Percentiles rank a stretch among this genome's conserved stretches.
Conservation (phyloP, 2,797 vertebrate species). For the Hafferia zeledoni region DNA sequence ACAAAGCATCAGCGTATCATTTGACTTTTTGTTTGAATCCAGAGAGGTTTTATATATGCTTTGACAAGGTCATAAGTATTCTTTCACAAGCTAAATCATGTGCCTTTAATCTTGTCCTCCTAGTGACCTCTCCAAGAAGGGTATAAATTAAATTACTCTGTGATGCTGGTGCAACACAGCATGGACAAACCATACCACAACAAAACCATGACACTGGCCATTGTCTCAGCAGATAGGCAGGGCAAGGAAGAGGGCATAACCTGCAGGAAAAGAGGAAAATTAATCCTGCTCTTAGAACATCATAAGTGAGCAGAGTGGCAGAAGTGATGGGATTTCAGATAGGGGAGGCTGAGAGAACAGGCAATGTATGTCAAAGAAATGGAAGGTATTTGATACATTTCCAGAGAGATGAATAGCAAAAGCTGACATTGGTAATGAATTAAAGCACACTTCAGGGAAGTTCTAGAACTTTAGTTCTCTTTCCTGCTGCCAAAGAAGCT, state of each 20-base stretch:
- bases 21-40: not conserved
- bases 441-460: not conserved
- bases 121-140: not conserved
- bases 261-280: not conserved
- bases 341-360: not conserved
- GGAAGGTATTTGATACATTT: not conserved
- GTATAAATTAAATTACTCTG: not conserved
- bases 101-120: not conserved
- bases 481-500: not conserved
- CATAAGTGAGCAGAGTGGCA: not conserved
- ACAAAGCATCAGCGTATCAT: not conserved
- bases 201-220: not conserved
- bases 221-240: not conserved
- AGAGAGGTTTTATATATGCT: not conserved
- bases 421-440: not conserved
- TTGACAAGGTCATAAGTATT: not conserved
- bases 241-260: not conserved
- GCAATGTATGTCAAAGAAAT: not conserved
- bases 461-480: not conserved
- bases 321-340: not conserved
- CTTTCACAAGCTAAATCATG: not conserved
- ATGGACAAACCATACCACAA: not conserved
- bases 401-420: not conserved
- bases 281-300: accelerated
- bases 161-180: not conserved